Evolutionary conservation across 2,113 vertebrate species (phyloP), one percentile per base, ranked within the genome.

Genomic region (Stegostoma tigrinum): DNA sequence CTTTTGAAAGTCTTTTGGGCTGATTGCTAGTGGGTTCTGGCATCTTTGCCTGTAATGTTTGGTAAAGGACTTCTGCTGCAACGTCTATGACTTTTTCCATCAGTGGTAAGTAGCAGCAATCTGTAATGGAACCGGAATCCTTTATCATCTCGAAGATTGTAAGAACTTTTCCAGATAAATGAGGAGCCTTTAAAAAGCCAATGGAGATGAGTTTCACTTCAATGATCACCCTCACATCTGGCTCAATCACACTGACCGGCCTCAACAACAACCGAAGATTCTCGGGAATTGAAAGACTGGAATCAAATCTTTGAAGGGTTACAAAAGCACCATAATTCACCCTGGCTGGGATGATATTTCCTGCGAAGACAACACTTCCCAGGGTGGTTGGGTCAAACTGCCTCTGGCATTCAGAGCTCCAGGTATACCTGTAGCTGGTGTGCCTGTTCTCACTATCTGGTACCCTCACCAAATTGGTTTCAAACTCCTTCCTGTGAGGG

Each of bases 261-360:
- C 98, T 98, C 48, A 97, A 96, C 23, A 97, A 97, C 94, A 96
- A 96, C 89, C 95, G 97, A 95, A 98, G 96, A 96, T 96, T 98
- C 95, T 98, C 97, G 1, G 98, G 97, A 34, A 98, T 0, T 34
- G 96, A 66, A 1, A 95, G 94, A 64, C 68, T 96, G 19, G 42
- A 96, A 95, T 6, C 70, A 94, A 96, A 96, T 96, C 96, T 96
- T 96, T 48, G 95, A 27, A 97, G 45, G 0, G 98, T 97, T 90
- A 98, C 83, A 95, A 98, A 67, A 95, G 98, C 98, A 95, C 98
- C 98, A 66, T 98, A 99, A 95, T 96, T 96, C 0, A 96, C 94
- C 5, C 96, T 97, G 48, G 98, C 96, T 27, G 95, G 96, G 90
- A 98, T 96, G 0, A 78, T 96, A 91, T 96, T 97, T 64, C 97